phyloP scores from a whole-genome alignment of 2,888 invertebrate genomes.

The Drosophila conformis region DNA sequence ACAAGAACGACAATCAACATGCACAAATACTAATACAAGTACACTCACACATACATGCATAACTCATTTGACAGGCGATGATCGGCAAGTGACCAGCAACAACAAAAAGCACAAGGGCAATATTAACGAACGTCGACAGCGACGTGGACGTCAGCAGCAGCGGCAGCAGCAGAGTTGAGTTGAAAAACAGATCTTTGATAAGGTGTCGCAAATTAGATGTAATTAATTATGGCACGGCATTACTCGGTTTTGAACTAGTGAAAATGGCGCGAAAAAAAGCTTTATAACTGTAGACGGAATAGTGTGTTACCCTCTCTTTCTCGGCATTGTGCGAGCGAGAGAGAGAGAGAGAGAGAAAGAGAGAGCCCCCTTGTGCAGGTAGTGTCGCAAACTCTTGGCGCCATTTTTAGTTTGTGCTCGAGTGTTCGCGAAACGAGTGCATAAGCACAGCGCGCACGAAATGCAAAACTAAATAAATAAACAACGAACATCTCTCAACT shows the following conservation, averaged over 20 bases:
- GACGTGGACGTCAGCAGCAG: conserved; percentile 5
- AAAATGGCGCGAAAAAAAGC: conserved; percentile 69
- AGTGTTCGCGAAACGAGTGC: conserved; percentile 68
- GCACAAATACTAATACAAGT: conserved; percentile 9
- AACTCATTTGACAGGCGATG: conserved; percentile 45
- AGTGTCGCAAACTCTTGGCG: conserved; percentile 73
- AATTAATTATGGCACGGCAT: conserved; percentile 24
- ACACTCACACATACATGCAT: conserved; percentile 2
- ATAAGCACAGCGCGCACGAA: conserved; percentile 70
- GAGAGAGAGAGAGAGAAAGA: background rate
- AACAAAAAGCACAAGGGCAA: conserved; percentile 30
- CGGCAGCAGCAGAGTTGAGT: background rate
- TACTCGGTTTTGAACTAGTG: conserved; percentile 1
- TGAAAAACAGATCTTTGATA: conserved; percentile 35
- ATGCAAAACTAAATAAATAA: conserved; percentile 23
- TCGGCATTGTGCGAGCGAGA: background rate
- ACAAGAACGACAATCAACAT: conserved; percentile 17
- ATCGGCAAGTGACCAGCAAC: conserved; percentile 39
- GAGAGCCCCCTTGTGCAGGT: conserved; percentile 28
- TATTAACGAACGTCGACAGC: conserved; percentile 6
- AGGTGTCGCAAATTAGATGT: conserved; percentile 12
- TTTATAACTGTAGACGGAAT: conserved; percentile 53
- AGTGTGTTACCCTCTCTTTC: conserved; percentile 23
- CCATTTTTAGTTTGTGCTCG: conserved; percentile 79
- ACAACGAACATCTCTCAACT: conserved; percentile 1